Percentiles rank a stretch among this genome's conserved stretches.
Conservation (phyloP, 2,888 invertebrate genomes). For the Eupithecia abbreviata region DNA sequence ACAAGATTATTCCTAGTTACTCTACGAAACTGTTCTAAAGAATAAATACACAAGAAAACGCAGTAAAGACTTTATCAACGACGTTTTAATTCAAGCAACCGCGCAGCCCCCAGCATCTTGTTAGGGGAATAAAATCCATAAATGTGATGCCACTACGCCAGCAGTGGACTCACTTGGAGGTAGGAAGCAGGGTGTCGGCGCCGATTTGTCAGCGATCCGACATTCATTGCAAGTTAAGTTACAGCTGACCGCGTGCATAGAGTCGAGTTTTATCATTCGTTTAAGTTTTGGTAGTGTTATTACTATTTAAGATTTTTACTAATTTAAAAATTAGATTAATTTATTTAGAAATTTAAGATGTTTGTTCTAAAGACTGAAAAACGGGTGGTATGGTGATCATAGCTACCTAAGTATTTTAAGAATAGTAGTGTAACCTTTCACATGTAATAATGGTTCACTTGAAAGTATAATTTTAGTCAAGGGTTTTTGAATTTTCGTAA, state of each 20-base stretch:
- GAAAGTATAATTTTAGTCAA: too few species aligned
- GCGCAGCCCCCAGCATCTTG: constrained; percentile 75
- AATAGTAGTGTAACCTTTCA: too few species aligned
- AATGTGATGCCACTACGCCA: constrained; percentile 68
- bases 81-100: constrained; percentile 79
- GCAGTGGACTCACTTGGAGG: constrained; percentile 6
- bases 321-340: too few species aligned
- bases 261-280: too few species aligned
- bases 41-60: constrained; percentile 62
- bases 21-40: constrained; percentile 16
- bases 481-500: too few species aligned
- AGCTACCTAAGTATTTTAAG: too few species aligned
- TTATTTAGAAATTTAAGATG: too few species aligned
- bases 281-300: too few species aligned
- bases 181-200: constrained; percentile 19
- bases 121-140: constrained; percentile 81
- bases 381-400: too few species aligned
- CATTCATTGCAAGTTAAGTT: not conserved
- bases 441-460: too few species aligned
- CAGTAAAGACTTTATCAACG: constrained; percentile 76
- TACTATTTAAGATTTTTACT: too few species aligned
- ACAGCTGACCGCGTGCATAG: not conserved
- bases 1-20: not conserved
- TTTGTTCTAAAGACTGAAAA: too few species aligned
- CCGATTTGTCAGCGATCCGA: not conserved